phyloP scores from a whole-genome alignment of 2,797 vertebrate species.

The Diceros bicornis region DNA sequence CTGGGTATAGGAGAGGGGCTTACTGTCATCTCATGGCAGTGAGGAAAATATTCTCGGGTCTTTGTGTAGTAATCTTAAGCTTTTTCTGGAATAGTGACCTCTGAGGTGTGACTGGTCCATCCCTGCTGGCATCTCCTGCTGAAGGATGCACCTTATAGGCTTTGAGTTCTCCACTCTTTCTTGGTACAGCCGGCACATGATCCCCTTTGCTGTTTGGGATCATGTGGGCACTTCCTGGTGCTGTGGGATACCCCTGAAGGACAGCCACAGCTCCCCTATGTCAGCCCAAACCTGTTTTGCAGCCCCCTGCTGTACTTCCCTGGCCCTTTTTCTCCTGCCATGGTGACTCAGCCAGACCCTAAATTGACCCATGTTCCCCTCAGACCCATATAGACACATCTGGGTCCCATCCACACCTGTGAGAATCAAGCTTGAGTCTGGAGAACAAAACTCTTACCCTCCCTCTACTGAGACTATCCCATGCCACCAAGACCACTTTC shows the following conservation, averaged over 20 bases:
- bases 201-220: neutral
- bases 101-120: neutral
- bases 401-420: neutral
- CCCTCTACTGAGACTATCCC: neutral
- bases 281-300: neutral
- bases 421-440: neutral
- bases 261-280: no score
- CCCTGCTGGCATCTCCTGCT: neutral
- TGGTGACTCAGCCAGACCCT: neutral
- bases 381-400: neutral
- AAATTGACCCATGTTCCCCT: neutral
- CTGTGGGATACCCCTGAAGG: neutral
- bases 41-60: neutral
- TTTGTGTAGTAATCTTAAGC: neutral
- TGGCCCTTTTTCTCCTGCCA: neutral
- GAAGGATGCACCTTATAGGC: neutral
- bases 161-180: neutral
- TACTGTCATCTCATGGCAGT: neutral
- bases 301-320: rapidly evolving
- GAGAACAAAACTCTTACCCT: neutral
- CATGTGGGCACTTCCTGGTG: neutral
- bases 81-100: neutral
- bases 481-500: neutral
- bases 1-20: neutral
- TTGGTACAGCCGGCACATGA: neutral